A percentile compares a stretch with the other conserved stretches of the same genome.
Evolutionary conservation across 1,140 invertebrate genomes (phyloP).

Genomic region (Temnothorax nylanderi): DNA sequence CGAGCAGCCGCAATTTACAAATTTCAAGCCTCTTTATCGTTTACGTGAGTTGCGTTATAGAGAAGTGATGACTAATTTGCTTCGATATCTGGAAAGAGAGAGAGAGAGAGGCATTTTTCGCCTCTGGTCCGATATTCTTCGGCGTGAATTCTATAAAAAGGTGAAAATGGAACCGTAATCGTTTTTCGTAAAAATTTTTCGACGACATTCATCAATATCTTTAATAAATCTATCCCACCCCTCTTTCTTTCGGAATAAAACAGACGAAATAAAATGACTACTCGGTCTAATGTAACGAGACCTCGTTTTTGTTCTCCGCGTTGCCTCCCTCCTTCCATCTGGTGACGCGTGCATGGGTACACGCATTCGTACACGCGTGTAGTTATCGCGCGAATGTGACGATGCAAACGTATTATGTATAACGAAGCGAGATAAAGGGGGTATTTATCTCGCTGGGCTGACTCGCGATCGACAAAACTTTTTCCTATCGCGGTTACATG

Average conservation of each 20-base stretch:
- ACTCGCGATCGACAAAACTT: constrained; percentile 25
- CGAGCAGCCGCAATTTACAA: not conserved
- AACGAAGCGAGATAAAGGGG: constrained; percentile 34
- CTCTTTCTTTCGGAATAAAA: not conserved
- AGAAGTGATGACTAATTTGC: too few relatives aligned
- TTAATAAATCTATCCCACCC: not conserved
- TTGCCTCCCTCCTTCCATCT: not conserved
- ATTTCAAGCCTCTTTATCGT: too few relatives aligned
- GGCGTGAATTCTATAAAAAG: too few relatives aligned
- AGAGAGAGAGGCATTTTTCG: too few relatives aligned
- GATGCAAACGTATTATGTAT: constrained; percentile 45
- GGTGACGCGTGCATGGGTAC: constrained; percentile 44
- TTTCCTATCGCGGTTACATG: not conserved
- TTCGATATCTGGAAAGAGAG: too few relatives aligned
- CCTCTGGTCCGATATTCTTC: too few relatives aligned
- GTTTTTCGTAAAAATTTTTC: not conserved
- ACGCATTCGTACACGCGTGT: constrained; percentile 3
- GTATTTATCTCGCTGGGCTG: constrained; percentile 43
- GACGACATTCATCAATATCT: not conserved
- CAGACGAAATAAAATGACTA: not conserved
- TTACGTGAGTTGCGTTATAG: too few relatives aligned
- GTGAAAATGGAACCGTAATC: too few relatives aligned
- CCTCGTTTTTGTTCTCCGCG: too few relatives aligned
- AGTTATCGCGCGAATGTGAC: constrained; percentile 44
- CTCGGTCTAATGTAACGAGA: not conserved